Evolutionary conservation across 35 echinoderm and acorn worm species (phyloP), one percentile per base, ranked within the genome.

Genomic region (Antedon bifida): DNA sequence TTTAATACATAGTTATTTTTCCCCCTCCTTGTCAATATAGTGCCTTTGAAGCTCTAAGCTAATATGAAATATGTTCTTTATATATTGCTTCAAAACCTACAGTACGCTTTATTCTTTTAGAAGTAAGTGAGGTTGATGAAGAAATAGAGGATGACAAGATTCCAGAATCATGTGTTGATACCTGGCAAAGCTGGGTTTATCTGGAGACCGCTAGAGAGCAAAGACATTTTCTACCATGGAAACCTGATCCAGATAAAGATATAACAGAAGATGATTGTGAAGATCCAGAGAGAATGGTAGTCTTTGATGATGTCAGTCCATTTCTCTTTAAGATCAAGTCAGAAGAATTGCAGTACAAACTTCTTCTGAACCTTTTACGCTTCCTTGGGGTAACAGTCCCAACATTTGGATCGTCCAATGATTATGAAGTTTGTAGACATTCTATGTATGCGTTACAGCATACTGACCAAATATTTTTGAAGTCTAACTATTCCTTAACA

Each of bases 221-320:
- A 29, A 39, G 7, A 42, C 94, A 97, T 13, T 89, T 92, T 31
- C 81, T 88, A 29, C 94, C 94, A 79, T 97, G 94, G 94, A 76
- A 79, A 79, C 94, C 94, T 26, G 81, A 88, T 30, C 34, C 46
- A 23, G 45, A 78, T 26, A 89, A 89, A 79, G 95, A 88, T 9
- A 76, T 90, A 44, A 99, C 87, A 4, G 87, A 92, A 77, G 95
- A 99, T 36, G 90, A 99, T 74, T 99, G 95, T 88, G 95, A 99
- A 44, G 95, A 99, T 90, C 95, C 95, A 4, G 95, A 99, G 19
- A 80, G 95, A 3, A 83, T 99, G 81, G 95, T 99, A 13, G 46
- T 99, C 11, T 92, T 99, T 83, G 95, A 99, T 81, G 95, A 99
- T 75, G 90, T 99, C 81, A 90, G 90, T 84, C 73, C 82, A 38